Base-by-base conservation (phyloP, 30 jellyfish, hydroid and myxozoan genomes). In the Turritopsis dohrnii region DNA sequence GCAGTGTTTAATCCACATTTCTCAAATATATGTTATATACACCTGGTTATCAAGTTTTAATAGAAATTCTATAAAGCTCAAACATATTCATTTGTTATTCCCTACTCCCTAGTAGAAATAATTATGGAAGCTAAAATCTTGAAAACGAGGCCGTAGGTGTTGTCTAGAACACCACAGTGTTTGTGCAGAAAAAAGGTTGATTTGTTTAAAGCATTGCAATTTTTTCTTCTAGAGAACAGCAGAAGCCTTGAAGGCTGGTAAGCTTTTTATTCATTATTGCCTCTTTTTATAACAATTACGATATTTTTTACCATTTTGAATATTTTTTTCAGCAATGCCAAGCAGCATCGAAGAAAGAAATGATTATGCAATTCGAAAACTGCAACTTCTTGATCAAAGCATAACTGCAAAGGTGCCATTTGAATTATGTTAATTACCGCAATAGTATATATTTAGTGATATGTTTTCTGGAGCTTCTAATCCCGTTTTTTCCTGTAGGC, bases 271-370 rank as follows among this genome's bases (percentile, higher is more conserved):
- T 54, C 72, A 54, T 16, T 16, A 16, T 16, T 54, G 18, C n/a
- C 21, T 23, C 19, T 60, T 0, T 0, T 60, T 60, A 23, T 60
- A 23, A 18, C 21, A 0, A 60, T 18, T 60, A 60, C 73, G 21
- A 23, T 60, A 60, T 18, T 60, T 60, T 60, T 60, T 0, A 60
- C 21, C 73, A 60, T 60, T 60, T 60, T 0, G 21, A 21, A 60
- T 23, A 54, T 1, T 22, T 25, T 81, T 71, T 8, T 52, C 28
- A 92, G 96, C 96, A 21, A 71, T 92, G 87, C 97, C 97, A n/a
- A 92, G 91, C 71, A 84, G 85, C 69, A 92, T 92, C n/a, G 97
- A 92, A 85, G 97, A 92, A 77, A 84, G 97, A 77, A 92, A 92
- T 84, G 97, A 92, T 76, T 92, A 87, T 87, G 95, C 96, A 75